Conservation (phyloP, 2,797 vertebrate genomes). For the Chiroxiphia lanceolata region DNA sequence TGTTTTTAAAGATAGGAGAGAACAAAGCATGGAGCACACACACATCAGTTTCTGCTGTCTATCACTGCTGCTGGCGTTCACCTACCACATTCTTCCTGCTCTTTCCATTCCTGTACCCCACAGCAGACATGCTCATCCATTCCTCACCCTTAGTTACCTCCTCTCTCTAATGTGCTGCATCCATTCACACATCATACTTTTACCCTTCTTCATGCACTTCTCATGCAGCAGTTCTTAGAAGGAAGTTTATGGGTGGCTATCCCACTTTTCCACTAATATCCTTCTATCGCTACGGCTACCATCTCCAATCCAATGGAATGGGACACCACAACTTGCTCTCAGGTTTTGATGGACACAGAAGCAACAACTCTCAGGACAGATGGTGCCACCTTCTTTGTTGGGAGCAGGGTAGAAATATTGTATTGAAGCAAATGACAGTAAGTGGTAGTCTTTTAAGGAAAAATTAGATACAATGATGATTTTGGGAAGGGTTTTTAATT, state of each 20-base stretch:
- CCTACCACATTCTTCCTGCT: background rate
- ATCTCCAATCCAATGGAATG: accelerated
- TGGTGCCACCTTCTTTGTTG: background rate
- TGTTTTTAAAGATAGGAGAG: background rate
- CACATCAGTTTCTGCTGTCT: background rate
- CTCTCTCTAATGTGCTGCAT: background rate
- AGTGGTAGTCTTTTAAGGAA: background rate
- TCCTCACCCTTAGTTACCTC: background rate
- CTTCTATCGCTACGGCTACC: background rate
- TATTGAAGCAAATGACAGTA: background rate
- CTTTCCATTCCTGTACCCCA: background rate
- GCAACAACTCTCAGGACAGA: background rate
- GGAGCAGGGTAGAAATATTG: background rate
- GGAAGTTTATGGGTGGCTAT: background rate
- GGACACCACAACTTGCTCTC: background rate
- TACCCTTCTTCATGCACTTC: background rate
- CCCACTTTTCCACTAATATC: background rate
- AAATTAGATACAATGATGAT: background rate
- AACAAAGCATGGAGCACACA: background rate
- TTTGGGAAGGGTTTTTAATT: background rate
- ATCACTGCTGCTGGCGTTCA: background rate
- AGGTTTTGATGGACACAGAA: background rate
- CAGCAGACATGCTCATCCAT: background rate
- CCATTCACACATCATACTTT: background rate
- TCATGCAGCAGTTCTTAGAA: background rate